These are phyloP conservation scores for Delichon dasypus DNA, from an alignment of 2,797 vertebrate genomes.

Conservation along the genomic window DNA sequence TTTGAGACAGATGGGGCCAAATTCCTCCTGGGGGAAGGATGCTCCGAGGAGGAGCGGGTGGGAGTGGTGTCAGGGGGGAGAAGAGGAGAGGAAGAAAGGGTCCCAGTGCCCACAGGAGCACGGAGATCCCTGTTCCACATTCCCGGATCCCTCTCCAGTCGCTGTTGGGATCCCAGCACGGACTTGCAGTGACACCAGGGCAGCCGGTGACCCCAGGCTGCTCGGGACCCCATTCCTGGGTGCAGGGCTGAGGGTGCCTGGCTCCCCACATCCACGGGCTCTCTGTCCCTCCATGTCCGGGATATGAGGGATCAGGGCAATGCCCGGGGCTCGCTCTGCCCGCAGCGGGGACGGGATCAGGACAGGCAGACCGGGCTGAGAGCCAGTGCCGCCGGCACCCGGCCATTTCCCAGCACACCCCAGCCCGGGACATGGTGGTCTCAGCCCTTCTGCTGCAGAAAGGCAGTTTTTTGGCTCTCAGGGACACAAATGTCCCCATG, in stretches of 20 bases:
- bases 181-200: accelerated
- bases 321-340: not conserved
- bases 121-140: accelerated
- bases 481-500: not conserved
- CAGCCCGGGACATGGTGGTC: conserved; percentile 33
- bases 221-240: accelerated
- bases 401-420: conserved; percentile 47
- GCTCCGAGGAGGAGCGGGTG: not conserved
- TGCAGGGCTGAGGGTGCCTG: accelerated
- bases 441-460: not conserved
- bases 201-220: not conserved
- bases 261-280: not conserved
- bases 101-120: accelerated
- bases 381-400: not conserved
- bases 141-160: not conserved
- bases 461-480: conserved; percentile 7
- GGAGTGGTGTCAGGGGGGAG: not conserved
- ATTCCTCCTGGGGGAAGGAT: not conserved
- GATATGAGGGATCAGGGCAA: not conserved
- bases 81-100: not conserved
- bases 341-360: not conserved
- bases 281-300: accelerated
- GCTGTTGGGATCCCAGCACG: not conserved
- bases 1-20: not conserved
- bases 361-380: not conserved